Conservation (phyloP, 2,888 invertebrate genomes). For the Drosophila fungiperda region DNA sequence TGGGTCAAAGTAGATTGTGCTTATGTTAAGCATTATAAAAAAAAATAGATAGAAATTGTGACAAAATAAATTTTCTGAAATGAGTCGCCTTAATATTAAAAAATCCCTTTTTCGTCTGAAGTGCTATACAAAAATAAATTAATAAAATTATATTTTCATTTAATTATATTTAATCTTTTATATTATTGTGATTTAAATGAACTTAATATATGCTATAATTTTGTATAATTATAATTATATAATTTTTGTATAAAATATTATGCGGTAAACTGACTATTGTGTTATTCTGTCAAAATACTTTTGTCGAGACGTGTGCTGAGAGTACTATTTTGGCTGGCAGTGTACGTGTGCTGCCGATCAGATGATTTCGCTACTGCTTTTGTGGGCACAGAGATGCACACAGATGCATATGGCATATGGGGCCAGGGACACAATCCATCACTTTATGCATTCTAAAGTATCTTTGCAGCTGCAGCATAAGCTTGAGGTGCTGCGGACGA, state of each 20-base stretch:
- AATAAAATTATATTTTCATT: too few species aligned
- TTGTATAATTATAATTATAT: too few species aligned
- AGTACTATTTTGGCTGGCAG: constrained; percentile 15
- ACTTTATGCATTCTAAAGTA: constrained; percentile 39
- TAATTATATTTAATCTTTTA: neutral
- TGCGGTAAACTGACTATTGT: neutral
- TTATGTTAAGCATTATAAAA: neutral
- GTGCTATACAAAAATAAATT: neutral
- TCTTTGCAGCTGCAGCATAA: constrained; percentile 25
- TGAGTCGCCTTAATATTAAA: accelerated
- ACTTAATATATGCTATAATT: neutral
- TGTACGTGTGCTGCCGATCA: constrained; percentile 14
- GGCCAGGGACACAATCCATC: constrained; percentile 74
- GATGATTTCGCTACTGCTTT: constrained; percentile 48
- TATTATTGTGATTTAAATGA: neutral
- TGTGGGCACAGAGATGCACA: constrained; percentile 4
- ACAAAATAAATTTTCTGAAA: neutral
- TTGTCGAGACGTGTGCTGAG: neutral
- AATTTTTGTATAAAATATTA: neutral
- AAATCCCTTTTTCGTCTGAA: neutral
- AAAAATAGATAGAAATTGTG: neutral
- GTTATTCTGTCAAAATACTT: neutral
- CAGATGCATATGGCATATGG: constrained; percentile 12
- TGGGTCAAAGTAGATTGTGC: constrained; percentile 24
- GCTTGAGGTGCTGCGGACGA: constrained; percentile 11